Conservation (phyloP, 2,113 vertebrate genomes). For the Myodes glareolus region DNA sequence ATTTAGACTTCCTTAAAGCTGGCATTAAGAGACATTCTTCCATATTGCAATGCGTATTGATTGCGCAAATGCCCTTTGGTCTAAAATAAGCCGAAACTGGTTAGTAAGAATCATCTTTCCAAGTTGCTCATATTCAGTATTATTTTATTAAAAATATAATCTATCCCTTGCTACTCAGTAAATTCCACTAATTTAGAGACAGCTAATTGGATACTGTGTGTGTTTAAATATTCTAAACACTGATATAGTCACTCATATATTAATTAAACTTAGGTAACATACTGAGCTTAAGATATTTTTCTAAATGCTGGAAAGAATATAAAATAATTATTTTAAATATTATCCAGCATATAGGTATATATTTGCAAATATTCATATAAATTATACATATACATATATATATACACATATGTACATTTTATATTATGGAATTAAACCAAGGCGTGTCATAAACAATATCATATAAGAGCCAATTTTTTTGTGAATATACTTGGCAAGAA, state of each 20-base stretch:
- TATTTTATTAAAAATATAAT: background rate
- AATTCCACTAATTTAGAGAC: background rate
- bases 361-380: too few relatives aligned
- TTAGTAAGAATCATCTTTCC: background rate
- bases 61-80: background rate
- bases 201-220: background rate
- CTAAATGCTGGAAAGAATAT: background rate
- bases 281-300: background rate
- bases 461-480: background rate
- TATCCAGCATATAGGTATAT: too few relatives aligned
- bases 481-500: background rate
- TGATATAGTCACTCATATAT: background rate
- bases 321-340: background rate
- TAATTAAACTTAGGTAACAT: background rate
- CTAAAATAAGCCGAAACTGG: background rate
- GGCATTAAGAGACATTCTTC: too few relatives aligned
- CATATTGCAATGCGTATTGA: background rate
- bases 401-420: too few relatives aligned
- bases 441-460: background rate
- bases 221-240: background rate
- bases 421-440: background rate
- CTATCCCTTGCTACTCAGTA: background rate
- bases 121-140: background rate
- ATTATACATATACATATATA: too few relatives aligned
- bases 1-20: background rate